Evolutionary conservation across 2,113 vertebrate genomes (phyloP).

Genomic region (Phainopepla nitens): DNA sequence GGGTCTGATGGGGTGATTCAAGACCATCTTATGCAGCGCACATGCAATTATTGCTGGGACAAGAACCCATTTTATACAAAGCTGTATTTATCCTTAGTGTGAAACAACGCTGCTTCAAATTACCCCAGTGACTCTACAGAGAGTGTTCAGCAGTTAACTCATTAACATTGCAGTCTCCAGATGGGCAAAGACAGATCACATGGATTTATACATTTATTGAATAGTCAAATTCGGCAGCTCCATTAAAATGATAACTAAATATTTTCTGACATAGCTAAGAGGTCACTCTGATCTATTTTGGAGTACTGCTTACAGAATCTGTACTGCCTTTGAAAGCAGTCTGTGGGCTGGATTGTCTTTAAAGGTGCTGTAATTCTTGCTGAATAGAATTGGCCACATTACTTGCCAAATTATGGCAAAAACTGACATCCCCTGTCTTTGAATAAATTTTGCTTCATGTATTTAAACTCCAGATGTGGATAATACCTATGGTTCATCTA

Average conservation of each 20-base stretch:
- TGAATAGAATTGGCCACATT: background rate
- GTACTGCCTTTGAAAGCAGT: background rate
- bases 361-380: background rate
- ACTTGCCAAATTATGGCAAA: background rate
- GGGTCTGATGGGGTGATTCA: constrained; percentile 18
- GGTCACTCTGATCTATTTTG: background rate
- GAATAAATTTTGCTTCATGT: background rate
- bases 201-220: background rate
- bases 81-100: constrained; percentile 47
- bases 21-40: background rate
- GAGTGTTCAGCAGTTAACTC: constrained; percentile 45
- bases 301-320: background rate
- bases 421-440: background rate
- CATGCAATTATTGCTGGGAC: constrained; percentile 40
- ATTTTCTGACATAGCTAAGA: constrained; percentile 29
- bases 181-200: background rate
- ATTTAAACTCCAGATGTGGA: background rate
- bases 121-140: constrained; percentile 11
- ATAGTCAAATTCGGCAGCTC: background rate
- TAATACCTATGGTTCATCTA: background rate
- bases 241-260: constrained; percentile 30
- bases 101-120: constrained; percentile 22
- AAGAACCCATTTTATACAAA: constrained; percentile 31
- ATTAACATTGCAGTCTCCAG: constrained; percentile 40
- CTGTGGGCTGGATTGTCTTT: background rate